These are phyloP conservation scores for Drosophila pseudotakahashii DNA, from an alignment of 2,888 invertebrate species.

Conservation along the genomic window DNA sequence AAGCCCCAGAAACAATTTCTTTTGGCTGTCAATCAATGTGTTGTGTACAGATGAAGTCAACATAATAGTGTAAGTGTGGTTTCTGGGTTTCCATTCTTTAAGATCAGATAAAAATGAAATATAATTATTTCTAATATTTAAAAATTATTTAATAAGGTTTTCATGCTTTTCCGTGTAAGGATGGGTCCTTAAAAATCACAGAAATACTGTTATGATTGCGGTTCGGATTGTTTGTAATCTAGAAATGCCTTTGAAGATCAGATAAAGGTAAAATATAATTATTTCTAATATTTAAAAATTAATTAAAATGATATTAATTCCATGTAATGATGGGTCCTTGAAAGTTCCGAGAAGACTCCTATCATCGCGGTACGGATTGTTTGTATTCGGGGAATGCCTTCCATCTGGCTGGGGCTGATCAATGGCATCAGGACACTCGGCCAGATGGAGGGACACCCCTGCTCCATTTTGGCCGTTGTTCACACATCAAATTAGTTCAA, in stretches of 20 bases:
- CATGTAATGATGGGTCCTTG: too few relatives aligned
- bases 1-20: constrained; percentile 10
- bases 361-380: neutral
- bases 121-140: too few relatives aligned
- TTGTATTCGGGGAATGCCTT: constrained; percentile 6
- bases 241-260: neutral
- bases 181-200: too few relatives aligned
- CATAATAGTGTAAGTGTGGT: neutral
- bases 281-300: too few relatives aligned
- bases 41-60: neutral
- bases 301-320: too few relatives aligned
- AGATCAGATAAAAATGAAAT: too few relatives aligned
- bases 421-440: constrained; percentile 14
- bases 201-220: neutral
- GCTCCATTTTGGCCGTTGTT: constrained; percentile 48
- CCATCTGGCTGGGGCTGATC: constrained; percentile 29
- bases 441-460: neutral
- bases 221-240: neutral
- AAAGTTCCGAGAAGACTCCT: neutral
- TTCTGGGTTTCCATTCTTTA: neutral
- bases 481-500: constrained; percentile 77
- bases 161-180: too few relatives aligned
- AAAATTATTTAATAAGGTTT: too few relatives aligned
- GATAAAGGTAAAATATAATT: too few relatives aligned
- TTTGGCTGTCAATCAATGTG: constrained; percentile 24